phyloP scores from a whole-genome alignment of 2,797 vertebrate genomes.

The Dallia pectoralis region DNA sequence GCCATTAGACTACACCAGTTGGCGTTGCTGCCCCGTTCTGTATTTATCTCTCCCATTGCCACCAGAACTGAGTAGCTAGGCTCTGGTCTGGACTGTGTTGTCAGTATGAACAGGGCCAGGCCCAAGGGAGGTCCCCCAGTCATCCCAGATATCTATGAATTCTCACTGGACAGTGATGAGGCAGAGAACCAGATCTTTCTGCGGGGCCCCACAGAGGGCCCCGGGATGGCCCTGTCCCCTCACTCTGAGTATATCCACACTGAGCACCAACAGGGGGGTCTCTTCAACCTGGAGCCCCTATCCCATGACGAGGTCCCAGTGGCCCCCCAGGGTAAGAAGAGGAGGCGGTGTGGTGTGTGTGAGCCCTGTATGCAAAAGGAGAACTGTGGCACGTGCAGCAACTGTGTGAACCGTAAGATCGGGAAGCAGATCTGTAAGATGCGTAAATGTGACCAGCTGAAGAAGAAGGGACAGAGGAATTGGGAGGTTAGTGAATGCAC shows the following conservation, averaged over 20 bases:
- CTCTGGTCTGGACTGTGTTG: conserved; percentile 18
- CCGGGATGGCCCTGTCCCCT: conserved; percentile 53
- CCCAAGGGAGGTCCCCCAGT: conserved; percentile 38
- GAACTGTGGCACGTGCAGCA: conserved; percentile 83
- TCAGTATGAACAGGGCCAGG: conserved; percentile 62
- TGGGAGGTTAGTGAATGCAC: conserved; percentile 46
- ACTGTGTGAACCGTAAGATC: conserved; percentile 84
- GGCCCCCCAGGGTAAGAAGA: conserved; percentile 71
- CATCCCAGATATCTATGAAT: conserved; percentile 55
- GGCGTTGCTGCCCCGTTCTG: neutral
- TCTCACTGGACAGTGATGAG: conserved; percentile 60
- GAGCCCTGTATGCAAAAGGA: conserved; percentile 78
- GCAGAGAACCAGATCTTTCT: conserved; percentile 53
- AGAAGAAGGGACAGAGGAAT: conserved; percentile 68
- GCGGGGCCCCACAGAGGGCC: conserved; percentile 39
- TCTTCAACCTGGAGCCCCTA: conserved; percentile 56
- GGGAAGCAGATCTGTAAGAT: conserved; percentile 90
- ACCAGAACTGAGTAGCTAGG: conserved; percentile 13
- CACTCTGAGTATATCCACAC: conserved; percentile 71
- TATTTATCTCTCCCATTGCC: neutral
- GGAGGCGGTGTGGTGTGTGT: conserved; percentile 83
- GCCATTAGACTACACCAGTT: neutral
- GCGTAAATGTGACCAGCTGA: conserved; percentile 85
- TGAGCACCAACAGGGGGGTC: conserved; percentile 72
- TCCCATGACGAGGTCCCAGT: conserved; percentile 26